Evolutionary conservation across 2,797 vertebrate genomes (phyloP), one percentile per base, ranked within the genome.

Genomic region (Poecilia gillii): DNA sequence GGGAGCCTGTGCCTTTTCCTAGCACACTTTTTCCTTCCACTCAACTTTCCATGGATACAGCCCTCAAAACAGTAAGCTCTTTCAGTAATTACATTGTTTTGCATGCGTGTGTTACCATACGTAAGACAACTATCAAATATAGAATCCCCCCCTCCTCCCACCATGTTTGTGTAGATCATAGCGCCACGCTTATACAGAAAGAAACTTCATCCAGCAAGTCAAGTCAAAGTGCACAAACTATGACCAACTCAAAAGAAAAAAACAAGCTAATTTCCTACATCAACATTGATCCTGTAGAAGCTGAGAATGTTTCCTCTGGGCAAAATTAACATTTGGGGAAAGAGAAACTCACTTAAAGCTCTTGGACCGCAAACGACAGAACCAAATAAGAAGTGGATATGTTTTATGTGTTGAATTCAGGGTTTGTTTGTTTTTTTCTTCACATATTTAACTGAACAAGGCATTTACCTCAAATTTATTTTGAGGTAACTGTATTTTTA

Each of bases 251-350:
- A 53, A 53, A 25, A 53, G 7, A 53, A 25, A 53, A 53, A 8
- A 23, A 23, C 20, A 25, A 53, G 49, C 49, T 3, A 53, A 53
- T 53, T 53, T 53, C n/a, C 62, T 23, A 36, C 18, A 13, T 25
- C 9, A 70, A 43, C 18, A 70, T 43, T 6, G 16, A 70, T 70
- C 39, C 39, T 43, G 23, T 25, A 70, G 23, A 39, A 70, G 11
- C 66, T 43, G 16, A 36, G 18, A 36, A 66, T 66, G 33, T 66
- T 39, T 39, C 62, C 14, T 18, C 62, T 66, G 33, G 18, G 31
- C 62, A 66, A 66, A 66, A 36, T 62, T 31, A 62, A 62, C 59
- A 62, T 66, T 66, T 66, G 6, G 33, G 62, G 59, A 64, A 64
- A 64, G 31, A 59, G 23, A 4, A 59, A 31, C 36, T 6, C 49